Percentiles rank a stretch among this genome's conserved stretches.
Evolutionary conservation across 2,113 vertebrate genomes (phyloP).

Genomic region (Tringa solitaria): DNA sequence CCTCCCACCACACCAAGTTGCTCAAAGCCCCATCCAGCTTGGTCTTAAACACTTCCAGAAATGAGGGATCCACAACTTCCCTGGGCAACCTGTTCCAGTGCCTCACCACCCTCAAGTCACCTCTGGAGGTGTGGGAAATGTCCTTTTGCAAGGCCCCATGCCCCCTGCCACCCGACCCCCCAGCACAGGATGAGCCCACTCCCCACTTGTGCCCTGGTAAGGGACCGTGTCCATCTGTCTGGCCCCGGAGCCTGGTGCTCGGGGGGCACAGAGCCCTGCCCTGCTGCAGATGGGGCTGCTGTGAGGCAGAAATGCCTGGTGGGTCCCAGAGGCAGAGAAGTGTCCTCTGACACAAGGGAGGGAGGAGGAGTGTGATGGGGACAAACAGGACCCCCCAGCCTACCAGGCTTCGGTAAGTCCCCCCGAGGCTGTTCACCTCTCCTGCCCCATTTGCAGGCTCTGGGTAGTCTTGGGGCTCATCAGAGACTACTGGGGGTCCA

Average conservation of each 20-base stretch:
- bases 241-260: background rate
- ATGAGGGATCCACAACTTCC: too few relatives aligned
- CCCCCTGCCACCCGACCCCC: background rate
- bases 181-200: background rate
- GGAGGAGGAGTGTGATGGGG: background rate
- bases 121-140: background rate
- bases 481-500: rapidly evolving
- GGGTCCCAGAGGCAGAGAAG: background rate
- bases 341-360: background rate
- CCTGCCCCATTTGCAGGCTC: background rate
- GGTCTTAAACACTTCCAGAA: too few relatives aligned
- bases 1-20: too few relatives aligned
- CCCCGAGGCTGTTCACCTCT: background rate
- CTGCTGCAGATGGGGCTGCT: background rate
- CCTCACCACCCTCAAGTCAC: background rate
- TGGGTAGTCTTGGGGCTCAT: background rate
- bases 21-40: too few relatives aligned
- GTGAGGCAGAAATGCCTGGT: background rate
- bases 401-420: background rate
- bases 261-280: rapidly evolving
- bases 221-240: background rate
- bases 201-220: background rate
- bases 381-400: background rate
- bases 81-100: too few relatives aligned
- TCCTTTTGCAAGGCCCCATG: background rate